Conservation (phyloP, 2,797 vertebrate species). For the Peromyscus melanophrys region DNA sequence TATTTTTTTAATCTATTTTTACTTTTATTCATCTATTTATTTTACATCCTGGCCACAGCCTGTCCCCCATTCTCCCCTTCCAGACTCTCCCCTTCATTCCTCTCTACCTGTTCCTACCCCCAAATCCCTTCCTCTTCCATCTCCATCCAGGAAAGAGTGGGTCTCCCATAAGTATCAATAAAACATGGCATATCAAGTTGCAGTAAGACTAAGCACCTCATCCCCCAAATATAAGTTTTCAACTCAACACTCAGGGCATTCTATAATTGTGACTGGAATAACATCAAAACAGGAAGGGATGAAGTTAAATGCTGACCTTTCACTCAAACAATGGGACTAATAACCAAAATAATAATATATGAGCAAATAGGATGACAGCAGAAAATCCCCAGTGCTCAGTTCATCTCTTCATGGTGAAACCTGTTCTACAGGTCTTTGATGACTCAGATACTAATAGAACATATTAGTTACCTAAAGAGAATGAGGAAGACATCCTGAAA, state of each 20-base stretch:
- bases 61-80: no score
- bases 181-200: no score
- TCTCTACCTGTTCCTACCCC: no score
- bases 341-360: background rate
- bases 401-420: background rate
- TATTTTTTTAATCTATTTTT: no score
- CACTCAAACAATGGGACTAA: background rate
- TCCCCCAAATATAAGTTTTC: background rate
- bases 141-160: no score
- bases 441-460: background rate
- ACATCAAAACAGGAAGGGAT: background rate
- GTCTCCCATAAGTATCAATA: no score
- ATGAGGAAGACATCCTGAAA: conserved; percentile 46
- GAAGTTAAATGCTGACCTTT: conserved; percentile 11
- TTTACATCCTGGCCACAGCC: no score
- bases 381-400: background rate
- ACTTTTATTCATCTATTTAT: no score
- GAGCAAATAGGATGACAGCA: background rate
- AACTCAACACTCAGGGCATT: conserved; percentile 17
- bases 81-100: no score
- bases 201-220: no score
- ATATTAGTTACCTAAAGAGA: background rate
- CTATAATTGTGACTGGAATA: background rate
- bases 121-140: no score
- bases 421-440: background rate